Evolutionary conservation across 2,888 invertebrate genomes (phyloP), one percentile per base, ranked within the genome.

Genomic region (Campopleginae sp.): DNA sequence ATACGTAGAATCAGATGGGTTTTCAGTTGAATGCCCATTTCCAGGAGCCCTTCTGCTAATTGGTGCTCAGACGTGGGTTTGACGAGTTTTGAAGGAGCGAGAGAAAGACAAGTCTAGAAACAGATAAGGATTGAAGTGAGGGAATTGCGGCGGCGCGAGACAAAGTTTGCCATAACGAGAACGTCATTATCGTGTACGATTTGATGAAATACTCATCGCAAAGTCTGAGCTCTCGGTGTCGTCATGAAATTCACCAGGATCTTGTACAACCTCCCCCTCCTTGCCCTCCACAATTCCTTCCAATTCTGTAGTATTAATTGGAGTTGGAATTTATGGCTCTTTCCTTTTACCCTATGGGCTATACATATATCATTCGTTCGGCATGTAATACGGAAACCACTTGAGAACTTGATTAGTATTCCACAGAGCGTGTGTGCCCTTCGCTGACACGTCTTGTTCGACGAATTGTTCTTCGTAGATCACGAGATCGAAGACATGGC

Each of bases 351-450:
- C 58, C 54, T 46, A 19, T 42, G n/a, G 23, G 23, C 71, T 12
- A n/a, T 44, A 68, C 68, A 80, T 68, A 68, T 68, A 54, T 70
- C 63, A 54, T 68, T 70, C 72, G 58, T 31, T 74, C 58, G n/a
- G 23, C 61, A 51, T 72, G 66, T 66, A 72, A 79, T 51, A 75
- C 65, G 78, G 48, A 78, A 89, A 86, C 85, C 88, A 89, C 87
- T 89, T 90, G 89, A 90, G 91, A 91, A 91, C 91, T 91, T 89
- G 90, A 91, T 91, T 89, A 90, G 91, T 89, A 91, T 91, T 91
- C 89, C 87, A 38, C 19, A 42, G 72, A 46, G 51, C 51, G 51
- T 65, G 78, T 82, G 51, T 51, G 77, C 51, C 27, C 23, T 75
- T 46, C 61, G 70, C 68, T 65, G 78, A 80, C 58, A 72, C 78